Evolutionary conservation across 1,140 invertebrate species (phyloP).

Genomic region (Polypedilum pembai): DNA sequence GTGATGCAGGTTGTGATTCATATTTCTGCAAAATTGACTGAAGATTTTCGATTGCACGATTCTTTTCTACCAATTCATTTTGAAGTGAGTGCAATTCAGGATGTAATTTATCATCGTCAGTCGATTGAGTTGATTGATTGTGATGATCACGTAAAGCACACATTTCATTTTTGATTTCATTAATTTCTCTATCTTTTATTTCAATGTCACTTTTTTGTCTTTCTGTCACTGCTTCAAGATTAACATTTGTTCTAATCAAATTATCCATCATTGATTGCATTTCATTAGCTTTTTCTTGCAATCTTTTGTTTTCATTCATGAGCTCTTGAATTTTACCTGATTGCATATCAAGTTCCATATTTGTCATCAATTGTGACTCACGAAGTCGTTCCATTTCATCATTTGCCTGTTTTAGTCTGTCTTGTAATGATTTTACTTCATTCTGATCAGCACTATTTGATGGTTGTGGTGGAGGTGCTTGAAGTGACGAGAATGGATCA

Average conservation of each 20-base stretch:
- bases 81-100: conserved; percentile 29
- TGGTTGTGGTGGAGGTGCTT: neutral
- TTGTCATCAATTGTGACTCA: neutral
- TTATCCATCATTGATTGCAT: conserved; percentile 31
- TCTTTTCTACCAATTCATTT: conserved; percentile 31
- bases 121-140: conserved; percentile 29
- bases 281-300: conserved; percentile 14
- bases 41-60: conserved; percentile 30
- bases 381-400: conserved; percentile 30
- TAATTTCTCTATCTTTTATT: conserved; percentile 14
- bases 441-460: neutral
- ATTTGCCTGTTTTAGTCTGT: conserved; percentile 27
- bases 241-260: neutral
- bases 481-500: neutral
- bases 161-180: conserved; percentile 22
- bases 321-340: conserved; percentile 31
- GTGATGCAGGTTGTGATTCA: neutral
- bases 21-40: conserved; percentile 29
- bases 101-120: conserved; percentile 31
- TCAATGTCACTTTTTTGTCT: neutral
- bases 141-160: conserved; percentile 20
- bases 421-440: neutral
- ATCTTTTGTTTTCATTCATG: neutral
- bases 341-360: conserved; percentile 30
- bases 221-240: neutral